Percentiles rank a stretch among this genome's conserved stretches.
Conservation (phyloP, 1,140 invertebrate genomes). For the Ostrea edulis region DNA sequence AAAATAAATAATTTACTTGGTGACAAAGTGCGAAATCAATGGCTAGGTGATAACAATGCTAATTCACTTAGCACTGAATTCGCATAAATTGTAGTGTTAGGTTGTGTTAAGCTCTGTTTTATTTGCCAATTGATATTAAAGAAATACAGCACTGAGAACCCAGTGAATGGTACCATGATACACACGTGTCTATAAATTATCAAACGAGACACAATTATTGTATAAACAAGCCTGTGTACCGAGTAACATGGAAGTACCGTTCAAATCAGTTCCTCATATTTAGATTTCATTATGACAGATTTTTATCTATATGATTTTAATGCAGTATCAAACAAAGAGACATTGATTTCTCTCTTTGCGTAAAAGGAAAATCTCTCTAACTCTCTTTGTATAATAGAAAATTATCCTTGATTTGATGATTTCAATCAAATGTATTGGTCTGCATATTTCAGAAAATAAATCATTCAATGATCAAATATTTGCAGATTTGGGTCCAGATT, state of each 20-base stretch:
- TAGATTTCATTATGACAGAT: conserved; percentile 13
- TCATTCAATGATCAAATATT: not conserved
- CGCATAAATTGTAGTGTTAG: not conserved
- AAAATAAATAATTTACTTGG: not conserved
- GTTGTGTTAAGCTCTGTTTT: not conserved
- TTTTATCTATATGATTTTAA: not conserved
- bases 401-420: not conserved
- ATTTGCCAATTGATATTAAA: not conserved
- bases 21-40: conserved; percentile 8
- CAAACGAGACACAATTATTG: not conserved
- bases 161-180: not conserved
- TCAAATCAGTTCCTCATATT: not conserved
- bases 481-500: not conserved
- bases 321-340: not conserved
- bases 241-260: not conserved
- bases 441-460: not conserved
- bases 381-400: not conserved
- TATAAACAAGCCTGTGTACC: not conserved
- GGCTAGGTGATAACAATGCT: not conserved
- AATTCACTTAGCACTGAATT: not conserved
- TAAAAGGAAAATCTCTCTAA: not conserved
- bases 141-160: not conserved
- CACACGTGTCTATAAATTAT: not conserved
- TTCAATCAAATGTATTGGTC: not conserved
- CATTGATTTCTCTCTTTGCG: conserved; percentile 16